Evolutionary conservation across 2,888 invertebrate genomes (phyloP), one percentile per base, ranked within the genome.

Genomic region (Druceiella hillmani): DNA sequence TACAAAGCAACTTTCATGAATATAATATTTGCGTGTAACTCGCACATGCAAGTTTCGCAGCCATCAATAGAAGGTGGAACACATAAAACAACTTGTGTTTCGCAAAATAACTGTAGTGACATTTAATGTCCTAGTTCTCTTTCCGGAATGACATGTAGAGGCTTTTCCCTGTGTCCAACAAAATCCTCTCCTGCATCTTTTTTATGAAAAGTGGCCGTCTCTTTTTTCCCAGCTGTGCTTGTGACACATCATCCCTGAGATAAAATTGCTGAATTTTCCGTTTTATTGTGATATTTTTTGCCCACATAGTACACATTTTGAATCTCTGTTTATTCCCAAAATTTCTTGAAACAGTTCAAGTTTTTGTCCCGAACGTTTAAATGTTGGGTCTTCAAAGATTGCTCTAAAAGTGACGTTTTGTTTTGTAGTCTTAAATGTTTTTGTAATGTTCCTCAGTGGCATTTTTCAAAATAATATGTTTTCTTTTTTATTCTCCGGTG

Each of bases 41-140:
- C 17, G 20, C 17, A 16, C 32, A 32, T 17, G 32, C 17, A 32
- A 4, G 32, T 32, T 4, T 32, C 9, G 17, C 32, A 20, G 17
- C 17, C 11, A 17, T 17, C 32, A 32, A 32, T 10, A 3, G 32
- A 32, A 9, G n/a, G 17, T 32, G 16, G 16, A 4, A 17, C 32
- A 32, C 36, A 36, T 31, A 40, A 31, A 35, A 40, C 3, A 26
- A 36, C 13, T 26, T 29, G 13, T 11, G 24, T 35, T 25, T 34
- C 4, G 39, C 25, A 16, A 39, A 39, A 30, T 35, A 36, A 26
- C 16, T 36, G 36, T 40, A 36, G 30, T 24, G 30, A 25, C 32
- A 40, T 36, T 36, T 29, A 11, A 39, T 13, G 25, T 39, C 13
- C 3, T 29, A 30, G 17, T 29, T 29, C 35, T 39, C 35, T 39